Base-by-base conservation (phyloP, 2,113 vertebrate genomes). In the Oenanthe melanoleuca region DNA sequence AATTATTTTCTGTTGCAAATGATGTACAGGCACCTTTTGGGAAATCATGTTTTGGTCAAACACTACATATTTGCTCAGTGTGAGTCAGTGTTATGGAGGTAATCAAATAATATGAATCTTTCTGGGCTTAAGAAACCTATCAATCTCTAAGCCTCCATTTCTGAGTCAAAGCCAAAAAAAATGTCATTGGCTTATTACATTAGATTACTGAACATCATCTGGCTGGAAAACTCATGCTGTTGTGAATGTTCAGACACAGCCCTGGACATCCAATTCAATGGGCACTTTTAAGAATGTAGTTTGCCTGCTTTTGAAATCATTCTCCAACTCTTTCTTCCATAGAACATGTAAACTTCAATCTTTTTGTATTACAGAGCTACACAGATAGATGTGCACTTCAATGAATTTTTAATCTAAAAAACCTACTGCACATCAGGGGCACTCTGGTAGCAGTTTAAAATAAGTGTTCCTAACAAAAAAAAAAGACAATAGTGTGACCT, bases 21-120 rank as follows among this genome's bases (percentile, higher is more conserved):
- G 67, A 86, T 89, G 88, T 83, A 94, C 60, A 74, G 88, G 45
- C 53, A 93, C 49, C 79, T 60, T 95, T 90, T 80, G 90, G 92
- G 92, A 97, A 96, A 94, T 88, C 92, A 78, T n/a, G 57, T 78
- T 96, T 93, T 7, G 11, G 88, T 90, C 75, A 95, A 89, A 93
- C 33, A 78, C 28, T 66, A 61, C 6, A 4, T 72, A 49, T 81
- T 91, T 89, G 47, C 49, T 85, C 79, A 56, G 71, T 80, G n/a
- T 77, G 56, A 71, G 71, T 70, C 94, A 83, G 47, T 63, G 67
- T 59, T 90, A 86, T 28, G 20, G 72, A 77, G 60, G 37, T 52
- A 95, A 90, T 92, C 60, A 94, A 95, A 86, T 86, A 89, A 89
- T 93, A 88, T 24, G 8, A 63, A 86, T 80, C n/a, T 89, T 87